Base-by-base conservation (phyloP, 2,113 vertebrate species). In the Psettodes erumei region DNA sequence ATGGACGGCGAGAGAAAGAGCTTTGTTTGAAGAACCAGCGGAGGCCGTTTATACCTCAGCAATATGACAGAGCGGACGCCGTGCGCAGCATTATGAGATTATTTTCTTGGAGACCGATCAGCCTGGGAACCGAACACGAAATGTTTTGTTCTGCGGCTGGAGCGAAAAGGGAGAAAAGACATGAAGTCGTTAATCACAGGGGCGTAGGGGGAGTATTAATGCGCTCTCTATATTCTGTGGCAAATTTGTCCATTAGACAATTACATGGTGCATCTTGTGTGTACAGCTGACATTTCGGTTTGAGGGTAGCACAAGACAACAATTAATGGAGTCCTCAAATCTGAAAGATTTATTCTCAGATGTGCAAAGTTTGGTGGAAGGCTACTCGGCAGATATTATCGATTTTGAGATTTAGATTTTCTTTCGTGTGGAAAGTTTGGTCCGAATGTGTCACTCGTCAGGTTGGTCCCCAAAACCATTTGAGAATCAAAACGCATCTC, bases 1-100 rank as follows among this genome's bases (percentile, higher is more conserved):
- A 28, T 55, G 0, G 33, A 0, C 43, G 45, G 32, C 13, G 5
- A 27, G 27, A 37, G 15, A 65, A 55, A 55, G 50, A 59, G 0
- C 32, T 3, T 6, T 3, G 23, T 47, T 47, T 21, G 58, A 56
- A 70, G 18, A 56, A 0, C 0, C 43, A 28, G 7, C n/a, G n/a
- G n/a, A n/a, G n/a, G 7, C 18, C 28, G 4, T 32, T 38, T 45
- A 43, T 30, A 30, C 38, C 16, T 33, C 5, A 40, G 11, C 40
- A 38, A 38, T 18, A 62, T 38, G n/a, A 60, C 33, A 50, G 53
- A 51, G 30, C 65, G 50, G 77, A 73, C 12, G 8, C n/a, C 19
- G 27, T 18, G 15, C 30, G 56, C 2, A 59, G 35, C 35, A 15
- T 30, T 32, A 19, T 19, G 23, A n/a, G n/a, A 40, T 67, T 67